Conservation (phyloP, 1,140 invertebrate genomes). For the Alviniconcha marisindica region DNA sequence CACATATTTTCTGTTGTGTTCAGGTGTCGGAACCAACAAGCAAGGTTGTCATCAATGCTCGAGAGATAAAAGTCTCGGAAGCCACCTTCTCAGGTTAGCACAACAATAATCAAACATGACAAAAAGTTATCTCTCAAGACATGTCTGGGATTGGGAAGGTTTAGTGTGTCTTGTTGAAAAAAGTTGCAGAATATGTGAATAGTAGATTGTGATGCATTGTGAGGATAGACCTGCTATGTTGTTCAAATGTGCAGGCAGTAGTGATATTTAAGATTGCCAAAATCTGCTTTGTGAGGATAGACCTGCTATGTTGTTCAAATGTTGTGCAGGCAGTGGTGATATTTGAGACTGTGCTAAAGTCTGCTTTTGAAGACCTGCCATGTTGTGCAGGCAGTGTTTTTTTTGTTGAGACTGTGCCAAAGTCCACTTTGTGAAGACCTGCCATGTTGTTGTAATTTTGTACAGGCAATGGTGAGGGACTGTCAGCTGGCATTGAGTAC, state of each 20-base stretch:
- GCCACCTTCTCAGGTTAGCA: conserved; percentile 75
- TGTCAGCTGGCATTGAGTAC: conserved; percentile 12
- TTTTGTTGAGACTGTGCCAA: too few species aligned
- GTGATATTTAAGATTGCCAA: too few species aligned
- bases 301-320: neutral
- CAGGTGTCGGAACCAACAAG: conserved; percentile 84
- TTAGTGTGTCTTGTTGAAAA: too few species aligned
- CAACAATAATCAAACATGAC: too few species aligned
- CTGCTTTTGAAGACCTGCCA: neutral
- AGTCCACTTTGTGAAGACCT: too few species aligned
- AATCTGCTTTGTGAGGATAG: neutral
- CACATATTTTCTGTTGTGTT: conserved; percentile 48
- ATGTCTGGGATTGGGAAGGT: too few species aligned
- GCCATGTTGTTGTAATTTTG: neutral
- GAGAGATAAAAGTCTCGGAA: conserved; percentile 84
- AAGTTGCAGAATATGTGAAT: too few species aligned
- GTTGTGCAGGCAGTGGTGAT: neutral
- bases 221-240: too few species aligned
- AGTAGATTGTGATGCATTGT: too few species aligned
- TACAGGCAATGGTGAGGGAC: neutral
- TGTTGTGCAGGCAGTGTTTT: neutral
- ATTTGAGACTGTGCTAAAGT: neutral
- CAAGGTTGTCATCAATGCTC: conserved; percentile 86
- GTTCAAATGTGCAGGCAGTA: too few species aligned
- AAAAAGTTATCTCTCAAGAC: too few species aligned